Evolutionary conservation across 2,113 vertebrate genomes (phyloP), one percentile per base, ranked within the genome.

Genomic region (Mugil cephalus): DNA sequence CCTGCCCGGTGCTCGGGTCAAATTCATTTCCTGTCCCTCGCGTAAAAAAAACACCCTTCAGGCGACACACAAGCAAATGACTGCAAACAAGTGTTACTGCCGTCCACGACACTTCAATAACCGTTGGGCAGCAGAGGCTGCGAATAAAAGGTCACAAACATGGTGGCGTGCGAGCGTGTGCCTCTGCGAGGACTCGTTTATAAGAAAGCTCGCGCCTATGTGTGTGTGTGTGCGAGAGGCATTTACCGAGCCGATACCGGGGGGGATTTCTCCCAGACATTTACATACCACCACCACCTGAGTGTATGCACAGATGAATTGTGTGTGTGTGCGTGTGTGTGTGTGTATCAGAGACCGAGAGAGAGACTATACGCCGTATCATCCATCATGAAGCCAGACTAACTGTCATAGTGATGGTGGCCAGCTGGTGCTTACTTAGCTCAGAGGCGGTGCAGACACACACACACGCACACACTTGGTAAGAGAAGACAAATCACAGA

Each of bases 341-440:
- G 69, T 59, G 48, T 11, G 46, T 12, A 10, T 18, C 19, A 34
- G 39, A 59, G 61, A 80, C 18, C 47, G 50, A 69, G 53, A 79
- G 56, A 35, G 66, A 69, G 82, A 69, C 62, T 76, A 51, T 21
- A 72, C 70, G 47, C 38, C 12, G 17, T 54, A 77, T 75, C 87
- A 91, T 93, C 87, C 86, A 93, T 93, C 91, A 91, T 63, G 48
- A 76, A 76, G 60, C 77, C 58, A 83, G 85, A 88, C 82, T 77
- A 74, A 84, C 79, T 91, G 91, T 89, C 85, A 86, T 42, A 58
- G 79, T 81, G 74, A 88, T 79, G 70, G 82, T 72, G 88, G 83
- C 80, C 88, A 88, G 86, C 89, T 90, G 89, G 84, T 39, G 64
- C 80, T 74, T 79, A 71, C 78, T 67, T 11, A 1, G 65, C 60